Conservation (phyloP, 2,797 vertebrate genomes). For the Salmo trutta region DNA sequence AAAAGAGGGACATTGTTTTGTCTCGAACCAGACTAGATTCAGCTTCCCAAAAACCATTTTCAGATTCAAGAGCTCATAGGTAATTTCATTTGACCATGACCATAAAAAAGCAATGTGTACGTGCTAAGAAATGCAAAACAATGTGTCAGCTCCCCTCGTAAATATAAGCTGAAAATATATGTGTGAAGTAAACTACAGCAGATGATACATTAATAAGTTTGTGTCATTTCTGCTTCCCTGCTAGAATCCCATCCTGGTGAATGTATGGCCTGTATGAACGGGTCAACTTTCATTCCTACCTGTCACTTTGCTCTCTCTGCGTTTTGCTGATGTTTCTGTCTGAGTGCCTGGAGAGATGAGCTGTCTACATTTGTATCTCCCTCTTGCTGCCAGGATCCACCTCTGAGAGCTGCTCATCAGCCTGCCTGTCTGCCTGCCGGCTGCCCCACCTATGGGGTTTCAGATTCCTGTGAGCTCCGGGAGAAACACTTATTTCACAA, state of each 20-base stretch:
- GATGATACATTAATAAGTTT: not conserved
- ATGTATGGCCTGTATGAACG: too few relatives aligned
- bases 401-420: constrained; percentile 22
- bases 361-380: constrained; percentile 31
- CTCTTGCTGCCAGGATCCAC: constrained; percentile 35
- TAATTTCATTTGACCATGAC: not conserved
- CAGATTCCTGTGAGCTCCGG: constrained; percentile 56
- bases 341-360: constrained; percentile 25
- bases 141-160: not conserved
- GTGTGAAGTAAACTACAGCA: not conserved
- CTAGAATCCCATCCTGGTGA: too few relatives aligned
- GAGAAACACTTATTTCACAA: constrained; percentile 66
- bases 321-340: constrained; percentile 25
- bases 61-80: not conserved
- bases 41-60: not conserved
- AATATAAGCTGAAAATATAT: not conserved
- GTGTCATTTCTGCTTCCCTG: not conserved
- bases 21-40: not conserved
- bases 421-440: not conserved
- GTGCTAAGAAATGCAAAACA: not conserved
- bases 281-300: constrained; percentile 15
- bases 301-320: constrained; percentile 13
- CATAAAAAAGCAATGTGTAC: not conserved
- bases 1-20: too few relatives aligned
- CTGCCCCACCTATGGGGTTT: constrained; percentile 57